Conservation (phyloP, 1,140 invertebrate genomes). For the Cyclina sinensis region DNA sequence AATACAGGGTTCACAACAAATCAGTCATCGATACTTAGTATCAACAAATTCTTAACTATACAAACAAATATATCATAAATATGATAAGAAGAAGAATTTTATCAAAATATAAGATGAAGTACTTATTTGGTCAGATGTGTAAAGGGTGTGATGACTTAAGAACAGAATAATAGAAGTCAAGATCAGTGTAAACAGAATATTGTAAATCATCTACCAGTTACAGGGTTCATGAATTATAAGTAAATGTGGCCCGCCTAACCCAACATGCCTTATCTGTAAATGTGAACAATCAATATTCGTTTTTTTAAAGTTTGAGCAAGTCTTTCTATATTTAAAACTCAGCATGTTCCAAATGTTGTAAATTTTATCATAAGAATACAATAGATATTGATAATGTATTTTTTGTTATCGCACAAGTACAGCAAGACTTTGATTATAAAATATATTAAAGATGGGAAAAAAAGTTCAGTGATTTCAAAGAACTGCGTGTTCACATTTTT, state of each 20-base stretch:
- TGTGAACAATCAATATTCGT: background rate
- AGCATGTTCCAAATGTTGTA: background rate
- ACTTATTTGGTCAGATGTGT: background rate
- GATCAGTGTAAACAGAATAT: background rate
- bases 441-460: too few species aligned
- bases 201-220: background rate
- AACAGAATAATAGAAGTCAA: conserved; percentile 16
- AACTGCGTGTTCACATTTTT: too few species aligned
- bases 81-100: background rate
- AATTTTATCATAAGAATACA: background rate
- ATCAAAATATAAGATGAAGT: background rate
- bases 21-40: too few species aligned
- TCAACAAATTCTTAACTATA: background rate
- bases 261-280: conserved; percentile 7
- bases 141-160: conserved; percentile 6
- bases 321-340: background rate
- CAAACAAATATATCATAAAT: background rate
- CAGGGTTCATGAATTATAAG: too few species aligned
- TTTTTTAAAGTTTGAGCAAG: background rate
- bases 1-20: too few species aligned
- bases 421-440: too few species aligned
- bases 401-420: background rate
- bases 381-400: background rate
- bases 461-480: too few species aligned
- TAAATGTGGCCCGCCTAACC: background rate